These are phyloP conservation scores for Atta colombica DNA, from an alignment of 1,140 invertebrate species.

Conservation along the genomic window DNA sequence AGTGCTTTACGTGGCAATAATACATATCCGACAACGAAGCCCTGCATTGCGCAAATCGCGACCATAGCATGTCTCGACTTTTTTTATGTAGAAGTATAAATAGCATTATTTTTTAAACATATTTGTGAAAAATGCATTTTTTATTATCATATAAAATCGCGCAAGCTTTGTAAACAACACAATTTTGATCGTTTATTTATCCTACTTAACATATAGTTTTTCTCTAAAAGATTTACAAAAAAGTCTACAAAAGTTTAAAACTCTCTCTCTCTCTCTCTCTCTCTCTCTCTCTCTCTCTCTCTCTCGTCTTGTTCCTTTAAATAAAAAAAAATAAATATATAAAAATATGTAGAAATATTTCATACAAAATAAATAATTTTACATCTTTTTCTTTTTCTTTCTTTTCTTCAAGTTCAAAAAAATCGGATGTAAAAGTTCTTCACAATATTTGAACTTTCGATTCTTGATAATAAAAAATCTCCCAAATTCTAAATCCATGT, in stretches of 20 bases:
- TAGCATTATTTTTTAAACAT: background rate
- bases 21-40: constrained; percentile 78
- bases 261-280: no score
- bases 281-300: no score
- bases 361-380: background rate
- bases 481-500: background rate
- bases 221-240: background rate
- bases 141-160: background rate
- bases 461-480: background rate
- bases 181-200: background rate
- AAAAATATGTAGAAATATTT: background rate
- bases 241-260: constrained; percentile 15
- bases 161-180: background rate
- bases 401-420: background rate
- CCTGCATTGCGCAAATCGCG: constrained; percentile 68
- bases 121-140: constrained; percentile 1
- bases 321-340: background rate
- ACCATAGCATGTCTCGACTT: constrained; percentile 79
- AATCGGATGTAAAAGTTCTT: background rate
- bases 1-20: constrained; percentile 73
- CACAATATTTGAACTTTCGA: background rate
- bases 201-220: background rate
- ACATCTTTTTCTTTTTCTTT: background rate
- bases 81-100: constrained; percentile 55
- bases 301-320: background rate